These are phyloP conservation scores for Noctuana brunneofusca DNA, from an alignment of 2,888 invertebrate species.

Conservation along the genomic window DNA sequence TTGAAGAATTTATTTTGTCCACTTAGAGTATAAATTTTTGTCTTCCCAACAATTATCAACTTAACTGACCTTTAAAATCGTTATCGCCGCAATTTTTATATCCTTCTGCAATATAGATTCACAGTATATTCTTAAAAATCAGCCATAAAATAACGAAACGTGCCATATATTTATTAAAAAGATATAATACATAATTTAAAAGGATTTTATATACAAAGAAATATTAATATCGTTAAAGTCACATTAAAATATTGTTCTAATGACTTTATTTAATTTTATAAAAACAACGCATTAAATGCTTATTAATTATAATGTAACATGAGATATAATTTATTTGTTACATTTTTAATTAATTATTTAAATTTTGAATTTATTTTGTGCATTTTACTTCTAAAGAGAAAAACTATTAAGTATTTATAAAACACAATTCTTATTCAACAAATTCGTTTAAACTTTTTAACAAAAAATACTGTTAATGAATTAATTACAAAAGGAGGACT, in stretches of 20 bases:
- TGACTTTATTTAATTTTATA: constrained; percentile 1
- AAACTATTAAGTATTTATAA: not conserved
- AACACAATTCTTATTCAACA: not conserved
- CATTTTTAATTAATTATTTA: constrained; percentile 8
- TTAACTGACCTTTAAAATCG: too few relatives aligned
- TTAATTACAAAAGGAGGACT: not conserved
- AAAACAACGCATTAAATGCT: constrained; percentile 32
- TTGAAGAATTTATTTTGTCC: too few relatives aligned
- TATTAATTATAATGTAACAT: constrained; percentile 26
- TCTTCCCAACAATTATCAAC: too few relatives aligned
- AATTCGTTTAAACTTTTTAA: not conserved
- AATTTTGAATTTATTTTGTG: constrained; percentile 17
- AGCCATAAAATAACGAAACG: not conserved
- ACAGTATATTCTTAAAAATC: too few relatives aligned
- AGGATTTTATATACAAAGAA: constrained; percentile 25
- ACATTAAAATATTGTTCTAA: not conserved
- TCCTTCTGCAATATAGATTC: too few relatives aligned
- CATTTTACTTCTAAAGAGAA: constrained; percentile 7
- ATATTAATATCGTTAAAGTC: not conserved
- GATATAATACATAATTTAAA: not conserved
- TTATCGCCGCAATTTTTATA: too few relatives aligned
- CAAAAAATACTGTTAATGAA: not conserved
- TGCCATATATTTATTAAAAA: not conserved
- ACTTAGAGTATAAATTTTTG: too few relatives aligned
- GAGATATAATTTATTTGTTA: constrained; percentile 20